phyloP scores from a whole-genome alignment of 30 jellyfish, hydroid and myxozoan species.

The Euphysa ruthae region DNA sequence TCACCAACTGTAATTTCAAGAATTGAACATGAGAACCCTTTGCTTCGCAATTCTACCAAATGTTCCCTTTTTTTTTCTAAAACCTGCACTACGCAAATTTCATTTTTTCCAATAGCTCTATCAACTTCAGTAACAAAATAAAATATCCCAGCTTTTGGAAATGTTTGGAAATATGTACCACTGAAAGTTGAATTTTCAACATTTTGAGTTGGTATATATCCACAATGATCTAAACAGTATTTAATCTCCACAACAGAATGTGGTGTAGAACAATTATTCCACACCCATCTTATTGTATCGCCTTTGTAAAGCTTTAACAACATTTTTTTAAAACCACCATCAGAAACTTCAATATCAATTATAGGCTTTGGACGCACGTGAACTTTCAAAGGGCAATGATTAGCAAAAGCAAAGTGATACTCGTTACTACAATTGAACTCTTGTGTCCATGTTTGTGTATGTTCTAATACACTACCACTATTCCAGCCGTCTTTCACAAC shows the following conservation, averaged over 20 bases:
- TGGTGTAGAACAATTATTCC: constrained; percentile 7
- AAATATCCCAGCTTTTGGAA: constrained; percentile 25
- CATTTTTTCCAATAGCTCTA: neutral
- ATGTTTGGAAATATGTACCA: constrained; percentile 23
- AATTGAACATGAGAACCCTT: neutral
- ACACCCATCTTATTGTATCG: constrained; percentile 27
- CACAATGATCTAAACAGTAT: constrained; percentile 23
- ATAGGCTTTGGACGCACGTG: constrained; percentile 27
- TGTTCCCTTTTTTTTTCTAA: constrained; percentile 20
- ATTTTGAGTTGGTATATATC: neutral
- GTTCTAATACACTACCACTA: constrained; percentile 14
- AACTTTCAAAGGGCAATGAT: constrained; percentile 13
- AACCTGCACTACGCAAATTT: constrained; percentile 31
- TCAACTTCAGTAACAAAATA: constrained; percentile 10
- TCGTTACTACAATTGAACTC: constrained; percentile 28
- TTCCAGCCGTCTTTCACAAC: constrained; percentile 10
- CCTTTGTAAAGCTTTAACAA: constrained; percentile 21
- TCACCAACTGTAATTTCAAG: constrained; percentile 13
- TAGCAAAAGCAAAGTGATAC: constrained; percentile 16
- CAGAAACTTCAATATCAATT: constrained; percentile 14
- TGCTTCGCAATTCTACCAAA: constrained; percentile 6
- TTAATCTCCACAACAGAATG: constrained; percentile 6
- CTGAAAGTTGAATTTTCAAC: constrained; percentile 12
- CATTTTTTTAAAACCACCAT: constrained; percentile 16
- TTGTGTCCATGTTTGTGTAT: constrained; percentile 37